Evolutionary conservation across 2,113 vertebrate genomes (phyloP).

Genomic region (Heterocephalus glaber): DNA sequence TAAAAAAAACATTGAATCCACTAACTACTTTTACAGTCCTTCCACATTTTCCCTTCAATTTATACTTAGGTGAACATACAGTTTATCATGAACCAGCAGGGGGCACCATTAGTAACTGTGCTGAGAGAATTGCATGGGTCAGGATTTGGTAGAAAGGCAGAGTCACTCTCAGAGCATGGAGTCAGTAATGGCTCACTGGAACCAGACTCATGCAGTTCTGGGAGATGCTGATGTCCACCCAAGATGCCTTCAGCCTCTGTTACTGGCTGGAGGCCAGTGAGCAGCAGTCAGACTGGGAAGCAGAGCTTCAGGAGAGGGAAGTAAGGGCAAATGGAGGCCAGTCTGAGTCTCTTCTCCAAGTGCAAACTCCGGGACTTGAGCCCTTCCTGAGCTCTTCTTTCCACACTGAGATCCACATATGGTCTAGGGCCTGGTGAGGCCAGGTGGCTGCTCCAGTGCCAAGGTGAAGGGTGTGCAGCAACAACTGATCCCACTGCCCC

Average conservation of each 20-base stretch:
- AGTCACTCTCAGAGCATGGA: neutral
- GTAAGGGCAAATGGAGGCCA: neutral
- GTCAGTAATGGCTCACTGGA: neutral
- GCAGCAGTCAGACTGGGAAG: neutral
- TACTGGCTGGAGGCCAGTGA: neutral
- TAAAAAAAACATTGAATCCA: neutral
- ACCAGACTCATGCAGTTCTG: neutral
- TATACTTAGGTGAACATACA: neutral
- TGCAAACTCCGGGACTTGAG: neutral
- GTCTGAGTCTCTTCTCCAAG: neutral
- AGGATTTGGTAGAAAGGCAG: neutral
- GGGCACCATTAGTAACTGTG: neutral
- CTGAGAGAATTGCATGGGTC: neutral
- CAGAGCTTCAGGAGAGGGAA: neutral
- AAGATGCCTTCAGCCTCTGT: neutral
- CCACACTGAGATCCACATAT: no score
- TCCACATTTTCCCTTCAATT: neutral
- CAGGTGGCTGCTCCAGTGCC: neutral
- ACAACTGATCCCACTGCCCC: neutral
- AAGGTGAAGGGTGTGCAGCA: neutral
- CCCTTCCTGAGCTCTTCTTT: neutral
- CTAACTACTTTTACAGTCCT: neutral
- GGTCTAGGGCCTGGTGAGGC: neutral
- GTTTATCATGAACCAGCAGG: neutral
- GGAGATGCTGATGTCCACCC: neutral